Evolutionary conservation across 2,113 vertebrate genomes (phyloP).

Genomic region (Argyrosomus japonicus): DNA sequence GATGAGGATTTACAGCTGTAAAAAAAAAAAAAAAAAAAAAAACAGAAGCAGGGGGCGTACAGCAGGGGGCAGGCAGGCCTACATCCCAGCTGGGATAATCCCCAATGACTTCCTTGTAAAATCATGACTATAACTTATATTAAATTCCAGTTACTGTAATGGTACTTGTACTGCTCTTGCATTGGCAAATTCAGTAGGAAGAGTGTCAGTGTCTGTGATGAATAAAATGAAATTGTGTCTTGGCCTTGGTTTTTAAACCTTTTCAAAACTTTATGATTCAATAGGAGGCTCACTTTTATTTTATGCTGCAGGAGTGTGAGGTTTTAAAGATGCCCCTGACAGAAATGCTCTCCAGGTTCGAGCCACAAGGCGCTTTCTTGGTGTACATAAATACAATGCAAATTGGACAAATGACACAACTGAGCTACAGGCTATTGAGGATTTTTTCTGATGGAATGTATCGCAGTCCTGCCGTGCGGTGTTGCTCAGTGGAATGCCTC

Average conservation of each 20-base stretch:
- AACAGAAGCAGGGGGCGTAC: background rate
- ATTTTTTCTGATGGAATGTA: conserved; percentile 23
- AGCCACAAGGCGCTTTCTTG: background rate
- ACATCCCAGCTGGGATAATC: background rate
- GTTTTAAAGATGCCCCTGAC: background rate
- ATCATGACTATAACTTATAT: background rate
- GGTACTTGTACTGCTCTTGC: background rate
- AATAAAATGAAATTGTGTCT: background rate
- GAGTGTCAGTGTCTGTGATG: background rate
- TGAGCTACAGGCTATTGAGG: background rate
- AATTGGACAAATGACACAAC: too few species aligned
- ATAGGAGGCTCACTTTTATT: background rate
- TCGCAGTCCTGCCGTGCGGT: conserved; percentile 1
- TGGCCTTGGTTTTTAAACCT: background rate
- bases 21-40: background rate
- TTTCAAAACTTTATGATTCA: conserved; percentile 11
- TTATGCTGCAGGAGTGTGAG: background rate
- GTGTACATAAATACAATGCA: background rate
- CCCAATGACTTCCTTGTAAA: background rate
- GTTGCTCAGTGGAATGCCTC: conserved; percentile 7
- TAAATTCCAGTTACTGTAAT: background rate
- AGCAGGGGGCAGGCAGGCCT: conserved; percentile 34
- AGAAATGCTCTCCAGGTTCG: background rate
- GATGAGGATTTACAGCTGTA: background rate
- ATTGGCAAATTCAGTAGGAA: background rate